These are phyloP conservation scores for Bombus difficillimus DNA, from an alignment of 1,140 invertebrate genomes.

Conservation along the genomic window DNA sequence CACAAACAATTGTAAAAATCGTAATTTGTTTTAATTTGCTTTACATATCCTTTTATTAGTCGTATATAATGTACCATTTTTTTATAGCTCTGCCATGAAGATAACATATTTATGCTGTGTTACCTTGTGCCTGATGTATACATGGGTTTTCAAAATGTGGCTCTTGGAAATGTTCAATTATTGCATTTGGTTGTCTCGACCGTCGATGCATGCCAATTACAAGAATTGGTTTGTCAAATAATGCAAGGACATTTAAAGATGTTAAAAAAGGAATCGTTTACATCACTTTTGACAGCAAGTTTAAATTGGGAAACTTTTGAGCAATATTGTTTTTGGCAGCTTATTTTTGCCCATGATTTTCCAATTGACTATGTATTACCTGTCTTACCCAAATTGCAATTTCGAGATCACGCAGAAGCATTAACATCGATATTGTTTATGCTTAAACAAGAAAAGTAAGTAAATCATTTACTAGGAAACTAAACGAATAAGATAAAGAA, in stretches of 20 bases:
- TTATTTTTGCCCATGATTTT: constrained; percentile 96
- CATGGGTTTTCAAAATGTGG: constrained; percentile 93
- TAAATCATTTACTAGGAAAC: constrained; percentile 24
- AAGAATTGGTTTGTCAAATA: constrained; percentile 94
- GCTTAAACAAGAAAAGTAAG: constrained; percentile 94
- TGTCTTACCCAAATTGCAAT: constrained; percentile 94
- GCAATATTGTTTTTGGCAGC: constrained; percentile 98
- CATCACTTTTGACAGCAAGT: constrained; percentile 90
- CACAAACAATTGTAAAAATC: background rate
- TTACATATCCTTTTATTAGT: background rate
- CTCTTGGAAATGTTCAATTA: constrained; percentile 92
- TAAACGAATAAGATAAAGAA: background rate
- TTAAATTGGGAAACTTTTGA: constrained; percentile 98
- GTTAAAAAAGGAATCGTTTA: constrained; percentile 90
- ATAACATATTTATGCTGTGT: constrained; percentile 93
- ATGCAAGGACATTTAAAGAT: constrained; percentile 93
- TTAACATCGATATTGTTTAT: constrained; percentile 94
- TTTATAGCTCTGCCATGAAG: constrained; percentile 90
- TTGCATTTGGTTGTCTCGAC: constrained; percentile 94
- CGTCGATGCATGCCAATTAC: constrained; percentile 94
- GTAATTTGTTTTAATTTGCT: background rate
- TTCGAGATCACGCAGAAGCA: constrained; percentile 94
- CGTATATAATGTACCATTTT: background rate
- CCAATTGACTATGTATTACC: constrained; percentile 94
- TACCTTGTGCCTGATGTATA: constrained; percentile 96